phyloP scores from a whole-genome alignment of 2,113 vertebrate genomes.

The Calyptommatus sinebrachiatus region DNA sequence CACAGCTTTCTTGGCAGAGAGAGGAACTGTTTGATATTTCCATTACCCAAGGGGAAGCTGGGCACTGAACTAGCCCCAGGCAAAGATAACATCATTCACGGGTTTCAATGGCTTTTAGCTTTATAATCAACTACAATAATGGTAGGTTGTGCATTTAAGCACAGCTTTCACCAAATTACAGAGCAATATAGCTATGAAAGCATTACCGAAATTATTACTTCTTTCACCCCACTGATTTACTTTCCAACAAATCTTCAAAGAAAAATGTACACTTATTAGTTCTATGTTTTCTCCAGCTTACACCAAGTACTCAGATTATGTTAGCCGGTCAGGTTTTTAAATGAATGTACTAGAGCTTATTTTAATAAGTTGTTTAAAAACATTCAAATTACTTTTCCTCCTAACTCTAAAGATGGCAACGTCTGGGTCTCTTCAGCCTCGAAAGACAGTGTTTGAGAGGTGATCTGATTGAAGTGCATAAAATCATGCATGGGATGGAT shows the following conservation, averaged over 20 bases:
- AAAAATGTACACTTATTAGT: neutral
- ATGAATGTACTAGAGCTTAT: conserved; percentile 10
- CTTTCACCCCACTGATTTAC: neutral
- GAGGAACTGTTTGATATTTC: no score
- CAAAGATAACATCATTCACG: neutral
- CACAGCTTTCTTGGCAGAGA: no score
- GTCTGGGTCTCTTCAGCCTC: no score
- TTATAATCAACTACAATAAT: neutral
- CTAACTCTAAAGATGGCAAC: conserved; percentile 29
- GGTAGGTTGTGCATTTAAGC: neutral
- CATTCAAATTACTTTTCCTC: conserved; percentile 18
- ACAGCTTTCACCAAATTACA: neutral
- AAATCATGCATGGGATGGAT: no score
- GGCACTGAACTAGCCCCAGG: no score
- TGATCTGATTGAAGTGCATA: no score
- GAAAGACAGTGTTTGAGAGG: no score
- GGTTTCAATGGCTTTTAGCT: neutral
- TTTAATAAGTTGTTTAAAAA: neutral
- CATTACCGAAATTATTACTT: neutral
- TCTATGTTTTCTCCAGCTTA: neutral
- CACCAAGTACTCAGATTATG: conserved; percentile 7
- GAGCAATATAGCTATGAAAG: no score
- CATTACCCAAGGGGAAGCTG: no score
- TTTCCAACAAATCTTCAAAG: neutral
- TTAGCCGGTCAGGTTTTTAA: conserved; percentile 21